These are phyloP conservation scores for Chrysolina oricalcia DNA, from an alignment of 2,888 invertebrate genomes.

Conservation along the genomic window DNA sequence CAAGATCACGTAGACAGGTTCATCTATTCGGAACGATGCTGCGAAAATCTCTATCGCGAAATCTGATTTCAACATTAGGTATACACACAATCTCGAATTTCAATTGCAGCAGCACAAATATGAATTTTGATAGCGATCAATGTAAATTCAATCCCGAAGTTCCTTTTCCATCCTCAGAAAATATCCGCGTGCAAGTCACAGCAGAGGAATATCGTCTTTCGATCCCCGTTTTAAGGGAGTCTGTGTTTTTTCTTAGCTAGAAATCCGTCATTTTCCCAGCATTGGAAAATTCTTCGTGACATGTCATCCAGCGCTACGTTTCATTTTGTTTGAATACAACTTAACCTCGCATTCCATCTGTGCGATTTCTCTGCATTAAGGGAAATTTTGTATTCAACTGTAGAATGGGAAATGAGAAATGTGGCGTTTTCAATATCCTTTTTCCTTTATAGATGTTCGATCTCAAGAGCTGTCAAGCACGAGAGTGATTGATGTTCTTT, in stretches of 20 bases:
- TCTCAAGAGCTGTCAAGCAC: constrained; percentile 3
- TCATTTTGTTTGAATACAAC: constrained; percentile 11
- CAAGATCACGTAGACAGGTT: constrained; percentile 24
- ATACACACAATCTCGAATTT: constrained; percentile 49
- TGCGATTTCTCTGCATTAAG: constrained; percentile 27
- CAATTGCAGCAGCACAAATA: constrained; percentile 54
- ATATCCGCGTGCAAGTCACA: background rate
- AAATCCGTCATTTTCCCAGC: background rate
- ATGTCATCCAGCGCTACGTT: constrained; percentile 6
- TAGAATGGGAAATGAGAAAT: constrained; percentile 50
- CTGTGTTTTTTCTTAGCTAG: background rate
- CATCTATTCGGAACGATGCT: constrained; percentile 26
- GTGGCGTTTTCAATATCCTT: constrained; percentile 52
- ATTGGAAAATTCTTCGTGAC: background rate
- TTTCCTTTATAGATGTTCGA: constrained; percentile 21
- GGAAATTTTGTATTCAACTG: constrained; percentile 47
- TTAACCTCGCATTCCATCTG: constrained; percentile 7
- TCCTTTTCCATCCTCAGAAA: constrained; percentile 36
- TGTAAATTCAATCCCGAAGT: constrained; percentile 57
- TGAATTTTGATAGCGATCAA: constrained; percentile 57
- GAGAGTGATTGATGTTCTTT: constrained; percentile 25
- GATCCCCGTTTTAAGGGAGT: background rate
- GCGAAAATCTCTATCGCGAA: constrained; percentile 34
- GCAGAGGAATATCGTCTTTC: constrained; percentile 8
- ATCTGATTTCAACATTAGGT: constrained; percentile 37